phyloP scores from a whole-genome alignment of 35 echinoderm and acorn worm genomes.

The Chiridota heheva region DNA sequence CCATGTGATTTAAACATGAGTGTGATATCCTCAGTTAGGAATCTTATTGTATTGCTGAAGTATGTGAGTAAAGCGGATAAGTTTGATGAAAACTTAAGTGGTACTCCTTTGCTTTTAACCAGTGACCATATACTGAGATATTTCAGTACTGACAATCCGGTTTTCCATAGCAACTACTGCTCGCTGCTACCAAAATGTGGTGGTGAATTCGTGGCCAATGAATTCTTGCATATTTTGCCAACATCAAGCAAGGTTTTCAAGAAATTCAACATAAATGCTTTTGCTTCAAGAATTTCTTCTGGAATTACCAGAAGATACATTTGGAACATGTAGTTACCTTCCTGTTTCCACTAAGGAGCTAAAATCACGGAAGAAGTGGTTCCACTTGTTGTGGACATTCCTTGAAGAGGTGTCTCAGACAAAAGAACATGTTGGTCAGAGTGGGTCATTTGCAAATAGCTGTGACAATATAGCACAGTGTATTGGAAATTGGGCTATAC shows the following conservation, averaged over 20 bases:
- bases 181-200: conserved; percentile 15
- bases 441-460: neutral
- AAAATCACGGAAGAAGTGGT: neutral
- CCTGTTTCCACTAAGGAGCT: neutral
- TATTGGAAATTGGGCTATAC: conserved; percentile 15
- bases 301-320: neutral
- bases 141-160: conserved; percentile 1
- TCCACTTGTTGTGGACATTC: neutral
- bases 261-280: conserved; percentile 1
- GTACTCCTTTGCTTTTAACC: conserved; percentile 54
- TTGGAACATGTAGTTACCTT: neutral
- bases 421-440: neutral
- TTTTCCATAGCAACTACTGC: conserved; percentile 10
- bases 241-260: neutral
- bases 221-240: neutral
- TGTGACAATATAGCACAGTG: neutral
- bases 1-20: neutral
- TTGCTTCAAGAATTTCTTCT: conserved; percentile 1
- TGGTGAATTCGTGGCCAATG: conserved; percentile 30
- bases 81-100: conserved; percentile 18
- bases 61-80: conserved; percentile 1
- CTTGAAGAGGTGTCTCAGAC: neutral
- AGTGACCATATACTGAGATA: conserved; percentile 20
- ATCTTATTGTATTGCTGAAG: neutral
- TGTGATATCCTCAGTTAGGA: neutral